phyloP scores from a whole-genome alignment of 30 jellyfish, hydroid and myxozoan species.

The Haliclystus octoradiatus region DNA sequence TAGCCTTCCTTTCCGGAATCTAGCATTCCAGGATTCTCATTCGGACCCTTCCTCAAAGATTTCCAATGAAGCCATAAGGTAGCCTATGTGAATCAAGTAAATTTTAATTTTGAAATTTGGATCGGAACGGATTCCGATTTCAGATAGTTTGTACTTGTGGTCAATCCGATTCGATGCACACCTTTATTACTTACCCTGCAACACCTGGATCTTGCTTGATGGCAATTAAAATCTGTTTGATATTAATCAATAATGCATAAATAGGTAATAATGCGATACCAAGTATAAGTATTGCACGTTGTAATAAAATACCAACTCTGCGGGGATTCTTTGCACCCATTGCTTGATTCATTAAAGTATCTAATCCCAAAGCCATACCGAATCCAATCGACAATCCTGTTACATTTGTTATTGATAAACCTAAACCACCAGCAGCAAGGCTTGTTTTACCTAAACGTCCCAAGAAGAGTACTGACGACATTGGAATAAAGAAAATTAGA shows the following conservation, averaged over 20 bases:
- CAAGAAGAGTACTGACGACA: constrained; percentile 9
- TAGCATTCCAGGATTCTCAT: too few relatives aligned
- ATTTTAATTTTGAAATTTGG: too few relatives aligned
- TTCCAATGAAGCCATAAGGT: too few relatives aligned
- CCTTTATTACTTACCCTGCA: constrained; percentile 40
- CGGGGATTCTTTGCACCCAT: constrained; percentile 46
- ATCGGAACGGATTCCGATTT: too few relatives aligned
- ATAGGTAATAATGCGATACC: constrained; percentile 21
- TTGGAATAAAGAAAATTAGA: constrained; percentile 24
- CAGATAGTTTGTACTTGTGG: too few relatives aligned
- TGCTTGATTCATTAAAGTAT: constrained; percentile 42
- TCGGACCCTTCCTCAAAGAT: too few relatives aligned
- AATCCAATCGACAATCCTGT: constrained; percentile 24
- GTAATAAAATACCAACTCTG: constrained; percentile 28
- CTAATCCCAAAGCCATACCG: constrained; percentile 32
- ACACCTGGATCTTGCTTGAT: constrained; percentile 29
- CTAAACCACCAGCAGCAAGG: constrained; percentile 44
- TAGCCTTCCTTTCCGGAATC: too few relatives aligned
- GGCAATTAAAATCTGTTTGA: constrained; percentile 12
- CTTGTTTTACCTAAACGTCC: constrained; percentile 38
- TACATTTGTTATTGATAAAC: constrained; percentile 21
- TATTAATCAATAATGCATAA: constrained; percentile 38
- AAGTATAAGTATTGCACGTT: constrained; percentile 20
- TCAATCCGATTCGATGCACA: too few relatives aligned
- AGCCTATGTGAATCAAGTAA: too few relatives aligned